Evolutionary conservation across 1,140 invertebrate genomes (phyloP).

Genomic region (Aphis craccivora): DNA sequence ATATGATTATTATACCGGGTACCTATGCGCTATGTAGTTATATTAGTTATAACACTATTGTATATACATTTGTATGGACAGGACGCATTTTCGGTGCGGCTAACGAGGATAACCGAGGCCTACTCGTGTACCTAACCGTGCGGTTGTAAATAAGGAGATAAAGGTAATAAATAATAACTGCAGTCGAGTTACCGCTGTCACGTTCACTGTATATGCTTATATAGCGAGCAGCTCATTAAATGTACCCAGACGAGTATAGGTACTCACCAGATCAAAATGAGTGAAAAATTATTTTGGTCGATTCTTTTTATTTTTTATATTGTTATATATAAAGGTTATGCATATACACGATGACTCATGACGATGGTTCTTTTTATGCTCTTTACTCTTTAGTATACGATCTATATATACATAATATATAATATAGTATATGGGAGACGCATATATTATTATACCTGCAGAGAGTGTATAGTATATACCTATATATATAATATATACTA

Average conservation of each 20-base stretch:
- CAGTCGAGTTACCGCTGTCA: neutral
- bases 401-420: neutral
- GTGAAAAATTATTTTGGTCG: conserved; percentile 44
- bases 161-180: conserved; percentile 35
- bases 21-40: neutral
- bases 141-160: neutral
- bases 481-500: neutral
- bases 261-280: conserved; percentile 15
- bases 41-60: neutral
- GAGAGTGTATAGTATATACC: neutral
- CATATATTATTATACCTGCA: neutral
- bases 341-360: conserved; percentile 42
- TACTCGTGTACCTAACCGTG: neutral
- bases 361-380: conserved; percentile 2
- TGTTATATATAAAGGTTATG: conserved; percentile 28
- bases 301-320: conserved; percentile 33
- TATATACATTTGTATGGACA: neutral
- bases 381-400: too few species aligned
- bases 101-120: conserved; percentile 36
- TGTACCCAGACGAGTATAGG: neutral
- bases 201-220: neutral
- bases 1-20: neutral
- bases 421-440: neutral
- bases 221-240: neutral
- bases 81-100: neutral